Base-by-base conservation (phyloP, 1,140 invertebrate genomes). In the Scylla paramamosain region DNA sequence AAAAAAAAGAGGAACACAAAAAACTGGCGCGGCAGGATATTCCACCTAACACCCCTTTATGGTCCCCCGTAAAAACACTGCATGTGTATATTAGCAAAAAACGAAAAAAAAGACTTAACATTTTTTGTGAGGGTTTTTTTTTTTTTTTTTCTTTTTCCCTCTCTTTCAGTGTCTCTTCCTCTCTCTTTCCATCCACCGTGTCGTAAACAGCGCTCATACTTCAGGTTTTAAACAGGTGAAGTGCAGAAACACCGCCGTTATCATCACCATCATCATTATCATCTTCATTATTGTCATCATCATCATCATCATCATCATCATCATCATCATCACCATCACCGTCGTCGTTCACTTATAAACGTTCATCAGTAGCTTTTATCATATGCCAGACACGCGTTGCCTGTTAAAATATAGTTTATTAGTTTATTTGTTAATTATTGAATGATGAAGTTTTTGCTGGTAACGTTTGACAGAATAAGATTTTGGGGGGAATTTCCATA, bases 41-140 rank as follows among this genome's bases (percentile, higher is more conserved):
- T 77, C 25, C 67, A 77, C 67, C 67, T 77, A 77, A 77, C 67
- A 77, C 67, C 67, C 67, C 67, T 77, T 77, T 77, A 77, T n/a
- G 67, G 67, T n/a, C 20, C 6, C 67, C n/a, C 67, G 67, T 77
- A 77, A 77, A 77, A 77, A 77, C 67, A 77, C 20, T 25, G 20
- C 67, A 77, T n/a, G 67, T 77, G 16, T 77, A 77, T 77, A 77
- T 77, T 77, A 77, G 67, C 25, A 77, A 25, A 77, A 77, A 77
- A 77, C 0, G 8, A 77, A 77, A 25, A 25, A 77, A n/a, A n/a
- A n/a, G 25, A 77, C 6, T 1, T 3, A 25, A 67, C 8, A 67
- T 16, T 4, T 25, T 67, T 67, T 48, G 46, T 48, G 14, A 48
- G 46, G 46, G 4, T 48, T 48, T 14, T 4, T 67, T 67, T 67